These are phyloP conservation scores for Pegoplata infirma DNA, from an alignment of 2,888 invertebrate genomes.

Conservation along the genomic window DNA sequence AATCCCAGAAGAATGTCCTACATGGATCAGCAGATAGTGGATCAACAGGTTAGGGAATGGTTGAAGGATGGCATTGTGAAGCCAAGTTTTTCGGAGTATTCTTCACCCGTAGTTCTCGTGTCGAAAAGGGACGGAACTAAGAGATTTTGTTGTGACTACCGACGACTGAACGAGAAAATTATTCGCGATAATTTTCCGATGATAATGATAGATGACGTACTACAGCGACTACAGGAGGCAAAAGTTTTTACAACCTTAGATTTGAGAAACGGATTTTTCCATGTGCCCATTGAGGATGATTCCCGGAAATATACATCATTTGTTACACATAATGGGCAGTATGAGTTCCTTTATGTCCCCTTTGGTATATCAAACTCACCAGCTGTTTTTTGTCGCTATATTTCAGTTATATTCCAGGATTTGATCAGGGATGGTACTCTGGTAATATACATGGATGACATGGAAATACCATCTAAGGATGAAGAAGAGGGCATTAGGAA, in stretches of 20 bases:
- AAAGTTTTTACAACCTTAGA: conserved; percentile 47
- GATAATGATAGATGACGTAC: conserved; percentile 45
- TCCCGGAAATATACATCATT: conserved; percentile 45
- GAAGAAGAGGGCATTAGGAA: conserved; percentile 33
- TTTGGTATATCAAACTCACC: conserved; percentile 10
- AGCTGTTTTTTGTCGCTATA: no score
- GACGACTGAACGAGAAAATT: conserved; percentile 36
- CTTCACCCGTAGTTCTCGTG: not conserved
- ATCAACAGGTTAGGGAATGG: conserved; percentile 19
- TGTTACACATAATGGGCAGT: conserved; percentile 48
- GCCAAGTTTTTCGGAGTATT: not conserved
- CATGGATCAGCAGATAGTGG: not conserved
- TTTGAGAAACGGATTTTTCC: conserved; percentile 53
- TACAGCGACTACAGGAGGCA: conserved; percentile 37
- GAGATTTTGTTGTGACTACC: conserved; percentile 46
- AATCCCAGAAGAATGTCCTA: conserved; percentile 22
- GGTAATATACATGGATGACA: no score
- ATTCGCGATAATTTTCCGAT: conserved; percentile 51
- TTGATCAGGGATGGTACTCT: conserved; percentile 1
- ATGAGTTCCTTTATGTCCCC: conserved; percentile 48
- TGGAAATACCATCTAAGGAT: not conserved
- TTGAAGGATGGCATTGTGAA: not conserved
- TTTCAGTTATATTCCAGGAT: not conserved
- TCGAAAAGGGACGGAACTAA: conserved; percentile 37
- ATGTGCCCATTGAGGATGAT: conserved; percentile 40